Conservation (phyloP, 2,113 vertebrate species). For the Perca fluviatilis region DNA sequence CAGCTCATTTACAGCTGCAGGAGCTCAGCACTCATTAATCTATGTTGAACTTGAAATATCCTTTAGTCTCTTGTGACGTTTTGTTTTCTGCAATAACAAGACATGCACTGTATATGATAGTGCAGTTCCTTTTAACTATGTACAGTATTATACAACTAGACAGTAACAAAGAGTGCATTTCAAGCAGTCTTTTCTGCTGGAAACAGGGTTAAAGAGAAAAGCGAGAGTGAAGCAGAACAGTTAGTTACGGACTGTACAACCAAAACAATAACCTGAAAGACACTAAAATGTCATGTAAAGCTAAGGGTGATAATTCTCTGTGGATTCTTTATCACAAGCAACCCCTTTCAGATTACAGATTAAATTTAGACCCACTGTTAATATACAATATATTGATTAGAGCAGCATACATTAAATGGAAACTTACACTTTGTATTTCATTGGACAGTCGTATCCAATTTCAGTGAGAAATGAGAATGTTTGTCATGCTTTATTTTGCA, state of each 20-base stretch:
- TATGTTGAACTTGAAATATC: conserved; percentile 38
- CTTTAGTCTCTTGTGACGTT: conserved; percentile 19
- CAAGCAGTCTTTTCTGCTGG: neutral
- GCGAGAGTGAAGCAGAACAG: neutral
- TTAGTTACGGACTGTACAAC: neutral
- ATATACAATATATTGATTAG: neutral
- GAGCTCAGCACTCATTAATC: conserved; percentile 41
- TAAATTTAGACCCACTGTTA: neutral
- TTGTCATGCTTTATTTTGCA: neutral
- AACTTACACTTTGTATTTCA: neutral
- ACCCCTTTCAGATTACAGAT: neutral
- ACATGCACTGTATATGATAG: neutral
- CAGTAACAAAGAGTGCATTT: neutral
- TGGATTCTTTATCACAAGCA: neutral
- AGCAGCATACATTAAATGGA: neutral
- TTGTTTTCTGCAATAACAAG: conserved; percentile 27
- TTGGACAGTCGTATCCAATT: neutral
- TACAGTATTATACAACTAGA: neutral
- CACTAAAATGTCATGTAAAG: neutral
- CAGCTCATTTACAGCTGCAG: conserved; percentile 54
- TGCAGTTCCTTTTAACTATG: neutral
- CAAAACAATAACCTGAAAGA: neutral
- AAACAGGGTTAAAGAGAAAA: neutral
- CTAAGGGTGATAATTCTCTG: neutral
- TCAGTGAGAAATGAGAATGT: neutral